Base-by-base conservation (phyloP, 2,113 vertebrate species). In the Felis chaus region DNA sequence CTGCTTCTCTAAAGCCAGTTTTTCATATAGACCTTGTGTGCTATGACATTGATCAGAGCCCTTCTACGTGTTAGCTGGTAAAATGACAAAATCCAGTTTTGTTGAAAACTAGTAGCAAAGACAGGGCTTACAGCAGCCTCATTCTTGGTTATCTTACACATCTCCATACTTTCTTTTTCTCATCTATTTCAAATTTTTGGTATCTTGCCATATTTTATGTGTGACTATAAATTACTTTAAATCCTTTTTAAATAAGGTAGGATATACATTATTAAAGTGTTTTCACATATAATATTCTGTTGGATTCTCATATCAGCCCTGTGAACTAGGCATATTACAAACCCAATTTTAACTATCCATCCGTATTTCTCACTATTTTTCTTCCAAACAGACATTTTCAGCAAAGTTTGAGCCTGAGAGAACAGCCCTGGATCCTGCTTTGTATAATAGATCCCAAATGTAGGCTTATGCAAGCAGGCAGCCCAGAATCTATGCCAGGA, bases 381-480 rank as follows among this genome's bases (percentile, higher is more conserved):
- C 69, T 55, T 57, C 13, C 2, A 87, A 95, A 89, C 55, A 71
- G 66, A 55, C 41, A 66, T 83, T 92, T 94, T 95, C 80, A 91
- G 36, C 74, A 88, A 94, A 88, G 74, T 92, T 76, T 84, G 88
- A 97, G 68, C 68, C 65, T 89, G 82, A 36, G 36, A 93, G 63
- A 97, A 50, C 61, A 91, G 76, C 68, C 21, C 57, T 96, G 83
- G 74, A 78, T 79, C 36, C 79, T 80, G 85, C n/a, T 97, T 94
- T 89, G 91, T 97, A 61, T 95, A 78, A 94, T 53, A 91, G 94
- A 98, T 90, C 85, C 71, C 95, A 95, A 92, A 85, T 80, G 95
- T 4, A 48, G 74, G 90, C 88, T 97, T 94, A 94, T 95, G 92
- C 65, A 94, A 95, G 95, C 92, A 95, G 80, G 84, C 84, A 82